Evolutionary conservation across 2,113 vertebrate species (phyloP), one percentile per base, ranked within the genome.

Genomic region (Chloroceryle aenea): DNA sequence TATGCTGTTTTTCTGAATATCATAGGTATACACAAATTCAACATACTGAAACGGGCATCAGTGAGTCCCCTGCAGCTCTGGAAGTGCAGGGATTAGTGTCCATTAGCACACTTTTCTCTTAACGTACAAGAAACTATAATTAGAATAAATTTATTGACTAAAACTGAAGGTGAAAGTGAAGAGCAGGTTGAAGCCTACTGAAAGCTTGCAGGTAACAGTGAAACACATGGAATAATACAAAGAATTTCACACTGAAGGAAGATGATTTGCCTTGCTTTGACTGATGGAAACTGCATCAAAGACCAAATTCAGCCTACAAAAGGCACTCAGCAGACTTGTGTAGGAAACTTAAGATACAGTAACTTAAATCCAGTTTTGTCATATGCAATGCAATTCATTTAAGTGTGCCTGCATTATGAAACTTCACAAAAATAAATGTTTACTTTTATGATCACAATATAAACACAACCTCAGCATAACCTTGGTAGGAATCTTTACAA

Each of bases 41-140:
- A 30, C 68, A 89, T 53, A 56, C 58, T 69, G 55, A 68, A 91
- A 87, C 9, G 45, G 32, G 52, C 47, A 93, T 73, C 40, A 82
- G 72, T 26, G 45, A 87, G 42, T 56, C 21, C 52, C 95, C 95
- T 58, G 71, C 66, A 87, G 93, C 67, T 96, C 81, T 84, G 7
- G 42, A 94, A 91, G 78, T 69, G 55, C 63, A 86, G 59, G 34
- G 59, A 89, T 91, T 90, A 81, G 50, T 29, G 59, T 77, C 78
- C 89, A 91, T 91, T 95, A 96, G 63, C 85, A 86, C 26, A 53
- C 48, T 82, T 79, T 50, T 59, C 52, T 67, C 76, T 62, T 62
- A 27, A 89, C 91, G 23, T 47, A 95, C 45, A 73, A 64, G 71
- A 85, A 87, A 87, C 15, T 67, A 15, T 30, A 85, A 74, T 95